These are phyloP conservation scores for Diarsia dahlii DNA, from an alignment of 2,888 invertebrate genomes.

Conservation along the genomic window DNA sequence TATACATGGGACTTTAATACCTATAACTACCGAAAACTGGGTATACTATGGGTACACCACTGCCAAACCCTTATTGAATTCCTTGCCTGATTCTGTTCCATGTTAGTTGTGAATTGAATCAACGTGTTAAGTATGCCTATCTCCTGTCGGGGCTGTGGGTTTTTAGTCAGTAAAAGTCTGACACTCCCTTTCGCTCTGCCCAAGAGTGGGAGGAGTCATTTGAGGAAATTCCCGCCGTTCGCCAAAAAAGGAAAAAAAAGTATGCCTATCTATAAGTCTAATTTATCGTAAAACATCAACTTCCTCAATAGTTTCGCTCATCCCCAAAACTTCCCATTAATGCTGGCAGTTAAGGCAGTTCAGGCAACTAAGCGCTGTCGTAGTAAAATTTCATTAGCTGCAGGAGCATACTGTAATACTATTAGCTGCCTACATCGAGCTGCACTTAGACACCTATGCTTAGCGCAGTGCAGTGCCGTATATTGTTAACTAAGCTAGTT, in stretches of 20 bases:
- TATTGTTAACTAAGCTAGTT: neutral
- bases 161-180: too few relatives aligned
- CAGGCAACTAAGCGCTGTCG: conserved; percentile 6
- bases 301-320: neutral
- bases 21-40: too few relatives aligned
- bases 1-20: too few relatives aligned
- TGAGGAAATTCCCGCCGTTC: too few relatives aligned
- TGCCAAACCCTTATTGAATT: too few relatives aligned
- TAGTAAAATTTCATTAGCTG: conserved; percentile 32
- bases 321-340: conserved; percentile 7
- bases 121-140: too few relatives aligned
- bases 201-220: too few relatives aligned
- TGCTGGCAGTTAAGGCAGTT: neutral
- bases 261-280: neutral
- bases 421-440: conserved; percentile 44
- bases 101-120: too few relatives aligned
- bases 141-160: too few relatives aligned
- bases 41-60: too few relatives aligned
- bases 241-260: neutral
- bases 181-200: too few relatives aligned
- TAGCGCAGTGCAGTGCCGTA: neutral
- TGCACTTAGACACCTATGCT: conserved; percentile 40
- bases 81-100: too few relatives aligned
- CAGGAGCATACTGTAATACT: conserved; percentile 30
- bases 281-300: neutral